Conservation (phyloP, 2,888 invertebrate species). For the Beris morrisii region DNA sequence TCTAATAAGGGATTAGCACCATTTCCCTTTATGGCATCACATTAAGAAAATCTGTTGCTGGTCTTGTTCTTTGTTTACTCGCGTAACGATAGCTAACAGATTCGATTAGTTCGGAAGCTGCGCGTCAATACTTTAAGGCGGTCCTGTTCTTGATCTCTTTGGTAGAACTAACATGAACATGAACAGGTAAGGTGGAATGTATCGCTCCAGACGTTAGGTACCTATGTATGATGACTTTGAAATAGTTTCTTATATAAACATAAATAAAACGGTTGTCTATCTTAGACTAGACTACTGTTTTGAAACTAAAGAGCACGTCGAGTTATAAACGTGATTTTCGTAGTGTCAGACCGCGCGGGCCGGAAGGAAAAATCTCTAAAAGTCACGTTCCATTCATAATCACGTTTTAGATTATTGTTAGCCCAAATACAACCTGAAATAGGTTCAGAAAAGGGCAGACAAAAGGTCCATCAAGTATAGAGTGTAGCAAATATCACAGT, state of each 20-base stretch:
- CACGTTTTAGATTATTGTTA: constrained; percentile 19
- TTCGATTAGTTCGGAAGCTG: constrained; percentile 17
- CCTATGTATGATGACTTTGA: neutral
- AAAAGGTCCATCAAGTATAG: no score
- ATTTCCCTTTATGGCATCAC: constrained; percentile 26
- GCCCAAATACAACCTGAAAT: constrained; percentile 3
- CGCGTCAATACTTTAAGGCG: constrained; percentile 7
- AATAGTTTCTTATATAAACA: neutral
- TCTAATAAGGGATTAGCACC: constrained; percentile 27
- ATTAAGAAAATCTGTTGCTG: constrained; percentile 30
- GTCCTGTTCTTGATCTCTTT: constrained; percentile 1
- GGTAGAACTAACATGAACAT: constrained; percentile 1
- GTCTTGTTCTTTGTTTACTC: constrained; percentile 20
- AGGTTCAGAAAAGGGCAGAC: no score
- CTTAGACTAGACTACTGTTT: constrained; percentile 1
- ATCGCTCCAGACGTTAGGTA: neutral
- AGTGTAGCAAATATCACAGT: no score
- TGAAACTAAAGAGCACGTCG: neutral
- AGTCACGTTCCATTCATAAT: constrained; percentile 22
- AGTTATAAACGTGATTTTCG: neutral
- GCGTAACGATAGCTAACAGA: constrained; percentile 23
- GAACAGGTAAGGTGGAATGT: neutral
- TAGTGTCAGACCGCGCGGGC: neutral
- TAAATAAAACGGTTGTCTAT: neutral
- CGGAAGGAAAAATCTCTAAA: constrained; percentile 12